These are phyloP conservation scores for Gadus macrocephalus DNA, from an alignment of 2,113 vertebrate genomes.

Conservation along the genomic window DNA sequence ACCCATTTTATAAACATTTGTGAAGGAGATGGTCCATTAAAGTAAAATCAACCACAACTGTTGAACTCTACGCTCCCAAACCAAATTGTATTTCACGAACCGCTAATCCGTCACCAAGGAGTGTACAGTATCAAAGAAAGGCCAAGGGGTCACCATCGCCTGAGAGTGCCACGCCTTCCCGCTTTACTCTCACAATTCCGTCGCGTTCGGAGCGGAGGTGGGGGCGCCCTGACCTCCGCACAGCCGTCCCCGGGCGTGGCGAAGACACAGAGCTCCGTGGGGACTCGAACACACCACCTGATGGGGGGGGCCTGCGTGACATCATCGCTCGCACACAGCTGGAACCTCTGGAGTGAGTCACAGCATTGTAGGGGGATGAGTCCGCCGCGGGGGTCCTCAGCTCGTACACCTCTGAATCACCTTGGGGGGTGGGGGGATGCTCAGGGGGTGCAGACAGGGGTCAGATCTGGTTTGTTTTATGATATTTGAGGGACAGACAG, in stretches of 20 bases:
- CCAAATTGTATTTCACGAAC: no score
- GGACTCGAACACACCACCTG: neutral
- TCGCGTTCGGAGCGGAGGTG: conserved; percentile 21
- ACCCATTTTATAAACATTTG: no score
- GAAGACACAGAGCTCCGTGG: conserved; percentile 17
- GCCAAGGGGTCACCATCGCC: conserved; percentile 12
- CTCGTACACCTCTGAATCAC: neutral
- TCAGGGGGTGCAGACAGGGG: no score
- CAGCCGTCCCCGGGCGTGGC: neutral
- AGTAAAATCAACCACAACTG: no score
- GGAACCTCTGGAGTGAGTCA: neutral
- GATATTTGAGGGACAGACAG: no score
- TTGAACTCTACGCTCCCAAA: no score
- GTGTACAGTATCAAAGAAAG: neutral
- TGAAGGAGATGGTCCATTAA: no score
- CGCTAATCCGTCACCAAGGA: no score
- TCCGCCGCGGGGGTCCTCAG: no score
- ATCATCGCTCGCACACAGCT: conserved; percentile 3
- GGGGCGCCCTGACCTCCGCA: conserved; percentile 17
- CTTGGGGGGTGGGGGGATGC: neutral
- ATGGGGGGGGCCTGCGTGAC: conserved; percentile 14
- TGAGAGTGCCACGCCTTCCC: conserved; percentile 23
- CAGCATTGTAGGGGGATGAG: neutral
- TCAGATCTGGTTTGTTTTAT: no score
- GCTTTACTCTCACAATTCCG: conserved; percentile 19